Percentiles rank a stretch among this genome's conserved stretches.
These are phyloP conservation scores for Melanotaenia pygmaea DNA, from an alignment of 2,797 vertebrate genomes.

Conservation along the genomic window DNA sequence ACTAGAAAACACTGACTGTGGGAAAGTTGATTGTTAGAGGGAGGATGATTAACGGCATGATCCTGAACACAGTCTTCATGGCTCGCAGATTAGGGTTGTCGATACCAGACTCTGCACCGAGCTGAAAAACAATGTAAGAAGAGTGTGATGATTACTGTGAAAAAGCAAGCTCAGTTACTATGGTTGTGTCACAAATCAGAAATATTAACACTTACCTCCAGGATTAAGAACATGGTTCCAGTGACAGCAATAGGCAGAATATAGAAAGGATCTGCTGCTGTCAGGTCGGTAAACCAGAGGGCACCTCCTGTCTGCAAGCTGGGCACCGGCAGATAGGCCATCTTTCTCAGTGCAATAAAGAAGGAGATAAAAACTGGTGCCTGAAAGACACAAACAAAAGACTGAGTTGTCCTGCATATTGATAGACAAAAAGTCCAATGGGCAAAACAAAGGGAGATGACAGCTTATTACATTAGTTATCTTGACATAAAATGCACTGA, in stretches of 20 bases:
- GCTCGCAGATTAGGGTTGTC: conserved; percentile 86
- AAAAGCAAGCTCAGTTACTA: neutral
- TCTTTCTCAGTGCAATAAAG: conserved; percentile 91
- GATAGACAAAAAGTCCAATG: neutral
- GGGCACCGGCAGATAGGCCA: conserved; percentile 90
- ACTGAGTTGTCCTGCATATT: neutral
- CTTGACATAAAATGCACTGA: neutral
- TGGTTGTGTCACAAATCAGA: neutral
- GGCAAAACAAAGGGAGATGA: neutral
- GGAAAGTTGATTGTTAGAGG: conserved; percentile 91
- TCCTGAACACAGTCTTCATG: conserved; percentile 87
- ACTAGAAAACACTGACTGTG: conserved; percentile 76
- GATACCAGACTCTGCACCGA: conserved; percentile 89
- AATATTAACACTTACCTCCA: conserved; percentile 81
- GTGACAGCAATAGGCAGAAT: conserved; percentile 86
- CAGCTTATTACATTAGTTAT: neutral
- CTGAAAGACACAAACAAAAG: conserved; percentile 59
- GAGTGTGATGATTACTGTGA: neutral
- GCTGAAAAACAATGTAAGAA: conserved; percentile 62
- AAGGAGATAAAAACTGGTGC: conserved; percentile 91
- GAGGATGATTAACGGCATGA: conserved; percentile 88
- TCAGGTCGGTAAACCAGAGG: conserved; percentile 90
- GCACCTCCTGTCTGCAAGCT: conserved; percentile 89
- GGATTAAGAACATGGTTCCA: conserved; percentile 87
- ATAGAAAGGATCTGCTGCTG: conserved; percentile 85